A percentile compares a stretch with the other conserved stretches of the same genome.
Evolutionary conservation across 2,113 vertebrate species (phyloP).

Genomic region (Cyanoderma ruficeps): DNA sequence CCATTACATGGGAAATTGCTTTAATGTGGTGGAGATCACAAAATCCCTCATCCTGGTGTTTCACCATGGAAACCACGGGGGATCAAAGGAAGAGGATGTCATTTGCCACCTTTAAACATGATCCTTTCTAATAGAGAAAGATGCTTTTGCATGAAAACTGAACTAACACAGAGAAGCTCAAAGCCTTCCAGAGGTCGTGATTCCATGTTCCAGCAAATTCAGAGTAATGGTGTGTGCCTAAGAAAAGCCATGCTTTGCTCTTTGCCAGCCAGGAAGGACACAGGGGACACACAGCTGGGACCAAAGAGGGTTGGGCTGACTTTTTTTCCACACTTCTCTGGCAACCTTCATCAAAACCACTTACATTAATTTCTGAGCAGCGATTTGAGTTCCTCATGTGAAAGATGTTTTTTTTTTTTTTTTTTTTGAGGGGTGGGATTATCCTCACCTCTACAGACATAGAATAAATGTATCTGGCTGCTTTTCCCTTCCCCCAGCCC

Average conservation of each 20-base stretch:
- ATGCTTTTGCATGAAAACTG: not conserved
- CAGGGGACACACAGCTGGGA: not conserved
- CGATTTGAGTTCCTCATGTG: not conserved
- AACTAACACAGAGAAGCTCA: not conserved
- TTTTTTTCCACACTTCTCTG: not conserved
- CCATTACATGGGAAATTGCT: not conserved
- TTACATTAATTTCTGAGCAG: not conserved
- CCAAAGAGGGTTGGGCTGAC: not conserved
- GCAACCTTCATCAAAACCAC: not conserved
- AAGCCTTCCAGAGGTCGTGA: not conserved
- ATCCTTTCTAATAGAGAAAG: not conserved
- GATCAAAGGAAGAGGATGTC: not conserved
- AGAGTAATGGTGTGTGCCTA: fast-evolving
- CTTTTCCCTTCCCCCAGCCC: not conserved
- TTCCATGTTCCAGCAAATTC: fast-evolving
- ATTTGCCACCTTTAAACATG: not conserved
- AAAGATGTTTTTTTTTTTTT: not conserved
- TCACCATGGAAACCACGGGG: not conserved
- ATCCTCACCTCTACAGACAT: not conserved
- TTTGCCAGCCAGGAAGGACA: not conserved
- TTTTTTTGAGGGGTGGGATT: not conserved
- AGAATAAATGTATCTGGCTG: not conserved
- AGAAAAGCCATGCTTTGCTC: not conserved
- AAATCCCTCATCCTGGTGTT: not conserved
- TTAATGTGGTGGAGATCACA: not conserved